phyloP scores from a whole-genome alignment of 2,888 invertebrate genomes.

The Ctenicera cuprea region DNA sequence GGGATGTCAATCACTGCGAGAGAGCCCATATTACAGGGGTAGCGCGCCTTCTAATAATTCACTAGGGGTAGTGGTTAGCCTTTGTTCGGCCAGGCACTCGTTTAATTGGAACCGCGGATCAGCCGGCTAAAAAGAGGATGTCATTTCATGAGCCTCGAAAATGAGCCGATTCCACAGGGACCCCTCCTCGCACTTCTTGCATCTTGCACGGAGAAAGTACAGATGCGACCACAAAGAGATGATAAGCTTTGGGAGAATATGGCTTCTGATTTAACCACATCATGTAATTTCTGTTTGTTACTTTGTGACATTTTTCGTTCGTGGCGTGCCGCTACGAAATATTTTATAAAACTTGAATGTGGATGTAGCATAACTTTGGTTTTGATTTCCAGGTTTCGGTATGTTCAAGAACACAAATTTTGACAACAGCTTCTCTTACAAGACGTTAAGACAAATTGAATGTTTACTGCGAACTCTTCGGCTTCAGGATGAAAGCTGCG shows the following conservation, averaged over 20 bases:
- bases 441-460: too few species aligned
- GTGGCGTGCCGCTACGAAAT: too few species aligned
- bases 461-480: too few species aligned
- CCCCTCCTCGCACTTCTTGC: constrained; percentile 56
- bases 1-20: constrained; percentile 62
- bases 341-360: too few species aligned
- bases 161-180: constrained; percentile 68
- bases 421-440: too few species aligned
- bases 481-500: too few species aligned
- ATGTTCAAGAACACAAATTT: too few species aligned
- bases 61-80: constrained; percentile 60
- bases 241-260: constrained; percentile 11
- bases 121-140: constrained; percentile 71
- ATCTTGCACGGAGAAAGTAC: constrained; percentile 30
- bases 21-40: constrained; percentile 61
- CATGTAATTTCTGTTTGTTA: not conserved
- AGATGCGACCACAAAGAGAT: constrained; percentile 38
- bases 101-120: constrained; percentile 72
- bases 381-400: too few species aligned
- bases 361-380: too few species aligned
- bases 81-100: constrained; percentile 66
- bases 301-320: not conserved
- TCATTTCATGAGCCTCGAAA: constrained; percentile 70
- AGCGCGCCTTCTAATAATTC: constrained; percentile 64
- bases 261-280: constrained; percentile 34